These are phyloP conservation scores for Oncopeltus fasciatus DNA, from an alignment of 1,140 invertebrate genomes.

Conservation along the genomic window DNA sequence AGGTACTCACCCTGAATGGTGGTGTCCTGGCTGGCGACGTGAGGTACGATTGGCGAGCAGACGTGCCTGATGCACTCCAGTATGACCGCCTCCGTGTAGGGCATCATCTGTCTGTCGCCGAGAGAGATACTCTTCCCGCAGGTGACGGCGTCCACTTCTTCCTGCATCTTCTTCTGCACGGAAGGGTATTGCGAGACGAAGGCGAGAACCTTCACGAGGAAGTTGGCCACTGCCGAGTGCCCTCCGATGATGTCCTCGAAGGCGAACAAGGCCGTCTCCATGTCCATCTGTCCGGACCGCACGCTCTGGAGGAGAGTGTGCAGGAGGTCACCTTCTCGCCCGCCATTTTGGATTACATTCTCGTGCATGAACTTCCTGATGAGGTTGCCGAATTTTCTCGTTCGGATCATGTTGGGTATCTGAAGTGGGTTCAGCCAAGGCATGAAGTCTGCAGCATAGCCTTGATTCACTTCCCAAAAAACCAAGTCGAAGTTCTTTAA, in stretches of 20 bases:
- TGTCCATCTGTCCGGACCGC: constrained; percentile 46
- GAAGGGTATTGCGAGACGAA: constrained; percentile 47
- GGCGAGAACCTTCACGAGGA: constrained; percentile 53
- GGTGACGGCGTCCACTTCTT: constrained; percentile 50
- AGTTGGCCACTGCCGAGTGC: constrained; percentile 69
- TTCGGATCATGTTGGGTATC: constrained; percentile 46
- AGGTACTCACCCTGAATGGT: constrained; percentile 39
- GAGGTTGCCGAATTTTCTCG: constrained; percentile 47
- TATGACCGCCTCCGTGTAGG: constrained; percentile 70
- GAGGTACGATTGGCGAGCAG: constrained; percentile 79
- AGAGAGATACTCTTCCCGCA: constrained; percentile 41
- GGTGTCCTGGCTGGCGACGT: constrained; percentile 65
- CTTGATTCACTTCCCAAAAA: constrained; percentile 81
- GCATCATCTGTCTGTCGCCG: constrained; percentile 49
- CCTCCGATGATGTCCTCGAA: constrained; percentile 76
- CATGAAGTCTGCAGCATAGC: constrained; percentile 76
- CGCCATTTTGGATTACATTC: constrained; percentile 46
- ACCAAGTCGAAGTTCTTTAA: constrained; percentile 66
- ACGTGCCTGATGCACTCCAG: constrained; percentile 62
- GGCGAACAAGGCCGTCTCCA: constrained; percentile 38
- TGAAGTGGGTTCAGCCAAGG: constrained; percentile 66
- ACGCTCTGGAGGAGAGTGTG: constrained; percentile 55
- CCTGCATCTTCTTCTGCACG: constrained; percentile 45
- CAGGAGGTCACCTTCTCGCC: constrained; percentile 44
- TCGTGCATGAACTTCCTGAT: constrained; percentile 62